Percentiles rank a stretch among this genome's conserved stretches.
phyloP scores from a whole-genome alignment of 2,888 invertebrate genomes.

The Drosophila prostipennis region DNA sequence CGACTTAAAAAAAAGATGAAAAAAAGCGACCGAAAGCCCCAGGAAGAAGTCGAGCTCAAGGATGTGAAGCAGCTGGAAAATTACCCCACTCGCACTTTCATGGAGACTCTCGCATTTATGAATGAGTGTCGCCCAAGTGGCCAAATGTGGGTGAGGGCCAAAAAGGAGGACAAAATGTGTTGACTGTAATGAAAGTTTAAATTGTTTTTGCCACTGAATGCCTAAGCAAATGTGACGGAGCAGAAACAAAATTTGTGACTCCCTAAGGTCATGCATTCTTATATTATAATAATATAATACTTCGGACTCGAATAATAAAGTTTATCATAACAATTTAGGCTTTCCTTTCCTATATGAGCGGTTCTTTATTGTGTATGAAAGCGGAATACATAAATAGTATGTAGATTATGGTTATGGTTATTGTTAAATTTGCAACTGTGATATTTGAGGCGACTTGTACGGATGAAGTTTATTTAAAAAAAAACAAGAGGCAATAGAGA shows the following conservation, averaged over 20 bases:
- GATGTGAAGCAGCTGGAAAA: constrained; percentile 74
- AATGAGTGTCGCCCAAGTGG: constrained; percentile 71
- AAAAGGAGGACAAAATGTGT: constrained; percentile 17
- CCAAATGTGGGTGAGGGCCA: constrained; percentile 44
- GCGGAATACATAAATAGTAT: constrained; percentile 25
- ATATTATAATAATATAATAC: constrained; percentile 20
- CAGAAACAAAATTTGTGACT: constrained; percentile 2
- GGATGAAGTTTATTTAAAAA: no score
- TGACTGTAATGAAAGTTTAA: constrained; percentile 75
- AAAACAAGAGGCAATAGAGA: no score
- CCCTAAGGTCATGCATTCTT: constrained; percentile 28
- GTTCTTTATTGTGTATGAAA: constrained; percentile 2
- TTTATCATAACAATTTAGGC: constrained; percentile 46
- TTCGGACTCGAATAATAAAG: constrained; percentile 44
- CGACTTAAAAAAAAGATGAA: background rate
- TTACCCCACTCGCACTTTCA: constrained; percentile 55
- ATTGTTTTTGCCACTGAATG: constrained; percentile 63
- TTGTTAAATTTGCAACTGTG: constrained; percentile 4
- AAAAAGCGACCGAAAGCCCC: constrained; percentile 5
- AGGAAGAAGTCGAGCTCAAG: constrained; percentile 19
- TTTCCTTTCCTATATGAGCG: constrained; percentile 17
- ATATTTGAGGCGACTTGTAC: background rate
- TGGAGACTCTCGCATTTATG: constrained; percentile 60
- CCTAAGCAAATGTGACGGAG: constrained; percentile 52
- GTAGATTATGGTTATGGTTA: constrained; percentile 25